Conservation (phyloP, 2,113 vertebrate genomes). For the Odontophorus gujanensis region DNA sequence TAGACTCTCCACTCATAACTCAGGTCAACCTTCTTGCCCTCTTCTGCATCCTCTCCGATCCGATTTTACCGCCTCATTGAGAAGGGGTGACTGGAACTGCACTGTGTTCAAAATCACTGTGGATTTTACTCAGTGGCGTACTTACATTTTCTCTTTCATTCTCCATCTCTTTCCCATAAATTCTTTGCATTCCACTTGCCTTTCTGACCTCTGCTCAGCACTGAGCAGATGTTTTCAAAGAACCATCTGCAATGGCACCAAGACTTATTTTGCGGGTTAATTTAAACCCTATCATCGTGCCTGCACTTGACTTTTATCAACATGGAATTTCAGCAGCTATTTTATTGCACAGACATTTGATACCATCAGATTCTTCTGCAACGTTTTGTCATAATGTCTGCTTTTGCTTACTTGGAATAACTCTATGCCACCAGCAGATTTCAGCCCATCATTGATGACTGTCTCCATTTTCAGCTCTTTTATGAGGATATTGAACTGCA, state of each 20-base stretch:
- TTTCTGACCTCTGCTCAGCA: slow-evolving; percentile 55
- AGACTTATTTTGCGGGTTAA: slow-evolving; percentile 33
- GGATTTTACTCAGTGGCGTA: not conserved
- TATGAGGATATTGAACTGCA: not conserved
- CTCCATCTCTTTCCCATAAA: not conserved
- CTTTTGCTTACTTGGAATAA: slow-evolving; percentile 29
- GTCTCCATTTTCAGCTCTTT: not conserved
- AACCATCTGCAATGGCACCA: slow-evolving; percentile 56
- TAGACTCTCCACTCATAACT: not conserved
- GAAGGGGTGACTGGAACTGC: not conserved
- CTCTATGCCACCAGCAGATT: not conserved
- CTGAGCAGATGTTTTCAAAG: slow-evolving; percentile 52
- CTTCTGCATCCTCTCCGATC: not conserved
- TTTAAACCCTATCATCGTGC: slow-evolving; percentile 56
- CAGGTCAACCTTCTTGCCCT: not conserved
- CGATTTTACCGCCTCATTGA: not conserved
- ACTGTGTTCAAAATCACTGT: not conserved
- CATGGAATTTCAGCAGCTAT: slow-evolving; percentile 41
- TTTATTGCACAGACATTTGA: not conserved
- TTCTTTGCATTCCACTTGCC: slow-evolving; percentile 61
- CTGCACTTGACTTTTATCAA: slow-evolving; percentile 38
- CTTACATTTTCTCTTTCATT: slow-evolving; percentile 1
- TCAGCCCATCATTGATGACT: rapidly evolving
- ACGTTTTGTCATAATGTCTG: not conserved
- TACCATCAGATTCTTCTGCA: slow-evolving; percentile 2